Base-by-base conservation (phyloP, 2,797 vertebrate species). In the Galaxias olidus region DNA sequence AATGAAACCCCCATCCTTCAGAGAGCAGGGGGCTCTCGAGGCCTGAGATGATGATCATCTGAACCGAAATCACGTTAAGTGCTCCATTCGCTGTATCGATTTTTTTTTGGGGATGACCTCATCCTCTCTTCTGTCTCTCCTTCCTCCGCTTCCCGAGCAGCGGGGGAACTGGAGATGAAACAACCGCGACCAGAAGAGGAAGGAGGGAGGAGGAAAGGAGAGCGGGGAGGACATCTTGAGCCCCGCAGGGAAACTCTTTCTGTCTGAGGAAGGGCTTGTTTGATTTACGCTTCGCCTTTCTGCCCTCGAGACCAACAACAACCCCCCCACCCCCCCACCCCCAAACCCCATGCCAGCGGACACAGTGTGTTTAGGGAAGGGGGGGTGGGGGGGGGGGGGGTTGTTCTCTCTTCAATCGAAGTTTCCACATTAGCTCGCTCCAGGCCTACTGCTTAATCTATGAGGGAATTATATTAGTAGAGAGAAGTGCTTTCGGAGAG, bases 21-120 rank as follows among this genome's bases (percentile, higher is more conserved):
- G 7, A 49, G 8, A 17, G 12, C 48, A 17, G 49, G 18, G 74
- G 85, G 76, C 71, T 73, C 62, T 71, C 51, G 72, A 43, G 71
- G 67, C 20, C 41, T 55, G 78, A 80, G 80, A 80, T 53, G 74
- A 12, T 47, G 46, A 47, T 47, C 11, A 75, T 82, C 85, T 83
- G 77, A 74, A 77, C 76, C 61, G 74, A 82, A 87, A 88, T 88
- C 77, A 67, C 75, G 87, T 88, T 77, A 79, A 75, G 80, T n/a
- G 11, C 63, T 43, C 76, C 74, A 65, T n/a, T 63, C 42, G 67
- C 65, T 70, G 63, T 62, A 90, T 89, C 55, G 84, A 89, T 89
- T 68, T 14, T 89, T 68, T 14, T 14, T 68, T 14, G 40, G 52
- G 73, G 55, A 80, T 89, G 86, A 90, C 84, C 88, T 90, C 88